These are phyloP conservation scores for Mallotus villosus DNA, from an alignment of 2,797 vertebrate genomes.

Conservation along the genomic window DNA sequence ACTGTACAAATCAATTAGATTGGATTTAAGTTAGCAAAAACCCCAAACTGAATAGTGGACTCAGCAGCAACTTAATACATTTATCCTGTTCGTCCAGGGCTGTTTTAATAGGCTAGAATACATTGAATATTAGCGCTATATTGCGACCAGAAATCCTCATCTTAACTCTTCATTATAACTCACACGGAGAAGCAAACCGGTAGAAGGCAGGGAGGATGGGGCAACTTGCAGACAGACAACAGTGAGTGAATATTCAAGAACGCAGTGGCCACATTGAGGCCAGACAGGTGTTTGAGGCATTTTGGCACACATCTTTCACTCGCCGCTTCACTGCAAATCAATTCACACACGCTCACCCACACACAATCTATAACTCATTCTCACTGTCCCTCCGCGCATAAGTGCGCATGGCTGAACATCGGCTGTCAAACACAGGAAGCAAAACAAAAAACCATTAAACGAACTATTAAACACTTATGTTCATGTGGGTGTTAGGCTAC, in stretches of 20 bases:
- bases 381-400: slow-evolving; percentile 43
- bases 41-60: no score
- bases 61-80: no score
- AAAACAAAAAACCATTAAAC: not conserved
- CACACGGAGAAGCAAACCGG: not conserved
- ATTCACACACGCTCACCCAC: slow-evolving; percentile 20
- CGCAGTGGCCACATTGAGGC: not conserved
- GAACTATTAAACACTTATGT: not conserved
- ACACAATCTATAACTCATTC: slow-evolving; percentile 49
- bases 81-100: slow-evolving; percentile 7
- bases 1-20: no score
- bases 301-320: not conserved
- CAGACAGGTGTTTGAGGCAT: not conserved
- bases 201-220: not conserved
- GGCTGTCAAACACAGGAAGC: slow-evolving; percentile 15
- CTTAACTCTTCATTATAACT: slow-evolving; percentile 16
- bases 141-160: slow-evolving; percentile 52
- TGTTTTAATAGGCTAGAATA: slow-evolving; percentile 47
- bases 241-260: slow-evolving; percentile 4
- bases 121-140: slow-evolving; percentile 45
- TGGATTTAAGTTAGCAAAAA: no score
- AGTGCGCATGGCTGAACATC: slow-evolving; percentile 49
- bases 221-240: not conserved
- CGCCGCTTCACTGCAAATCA: not conserved
- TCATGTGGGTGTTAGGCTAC: slow-evolving; percentile 62